A percentile compares a stretch with the other conserved stretches of the same genome.
Conservation (phyloP, 92 coral and sea anemone species). For the Plumapathes pennacea region DNA sequence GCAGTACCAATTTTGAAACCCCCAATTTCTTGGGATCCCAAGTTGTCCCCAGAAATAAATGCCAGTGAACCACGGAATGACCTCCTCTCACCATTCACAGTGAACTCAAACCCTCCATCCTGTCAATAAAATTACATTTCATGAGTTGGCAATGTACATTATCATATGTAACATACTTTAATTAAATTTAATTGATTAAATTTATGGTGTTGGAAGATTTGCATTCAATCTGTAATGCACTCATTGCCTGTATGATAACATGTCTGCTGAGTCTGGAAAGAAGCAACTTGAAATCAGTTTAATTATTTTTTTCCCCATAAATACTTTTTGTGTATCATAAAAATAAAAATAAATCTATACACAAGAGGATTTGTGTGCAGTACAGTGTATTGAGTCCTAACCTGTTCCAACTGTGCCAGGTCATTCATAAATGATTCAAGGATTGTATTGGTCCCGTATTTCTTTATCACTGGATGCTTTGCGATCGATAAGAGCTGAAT, state of each 20-base stretch:
- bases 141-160: no score
- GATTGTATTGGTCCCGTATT: constrained; percentile 15
- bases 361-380: neutral
- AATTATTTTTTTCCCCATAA: no score
- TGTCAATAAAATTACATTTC: neutral
- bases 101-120: constrained; percentile 9
- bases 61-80: constrained; percentile 11
- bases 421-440: constrained; percentile 11
- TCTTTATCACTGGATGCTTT: neutral
- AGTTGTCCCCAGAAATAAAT: constrained; percentile 34
- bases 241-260: no score
- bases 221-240: no score
- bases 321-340: no score
- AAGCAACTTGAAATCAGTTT: no score
- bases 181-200: no score
- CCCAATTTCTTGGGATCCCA: constrained; percentile 36
- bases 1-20: constrained; percentile 36
- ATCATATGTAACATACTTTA: no score
- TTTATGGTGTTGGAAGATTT: no score
- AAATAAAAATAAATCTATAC: no score
- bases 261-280: no score
- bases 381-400: neutral
- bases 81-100: neutral
- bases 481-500: constrained; percentile 1
- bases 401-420: constrained; percentile 18